Conservation (phyloP, 1,140 invertebrate genomes). For the Caenorhabditis brenneri region DNA sequence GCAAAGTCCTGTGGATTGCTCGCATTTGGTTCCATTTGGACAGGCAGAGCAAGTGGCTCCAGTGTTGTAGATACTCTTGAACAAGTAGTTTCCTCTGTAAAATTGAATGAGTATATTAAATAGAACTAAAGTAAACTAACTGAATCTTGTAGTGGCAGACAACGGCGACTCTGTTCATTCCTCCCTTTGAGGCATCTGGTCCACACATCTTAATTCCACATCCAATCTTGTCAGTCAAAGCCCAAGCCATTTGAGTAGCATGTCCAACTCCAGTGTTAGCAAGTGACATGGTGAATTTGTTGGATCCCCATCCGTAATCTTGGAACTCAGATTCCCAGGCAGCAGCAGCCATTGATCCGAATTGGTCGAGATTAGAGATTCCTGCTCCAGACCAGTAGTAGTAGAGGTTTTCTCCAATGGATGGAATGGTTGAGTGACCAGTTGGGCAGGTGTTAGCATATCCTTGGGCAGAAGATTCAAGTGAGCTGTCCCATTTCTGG, state of each 20-base stretch:
- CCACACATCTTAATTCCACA: conserved; percentile 35
- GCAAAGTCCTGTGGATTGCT: conserved; percentile 14
- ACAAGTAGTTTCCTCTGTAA: conserved; percentile 35
- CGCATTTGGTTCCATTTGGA: conserved; percentile 9
- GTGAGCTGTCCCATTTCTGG: conserved; percentile 16
- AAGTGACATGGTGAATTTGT: conserved; percentile 1
- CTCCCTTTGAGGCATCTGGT: background rate
- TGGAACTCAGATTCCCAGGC: conserved; percentile 45
- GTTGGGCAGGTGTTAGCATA: conserved; percentile 39
- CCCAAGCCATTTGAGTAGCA: conserved; percentile 50
- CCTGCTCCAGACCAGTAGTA: background rate
- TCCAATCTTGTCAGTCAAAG: conserved; percentile 14
- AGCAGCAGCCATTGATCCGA: background rate
- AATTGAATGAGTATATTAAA: background rate
- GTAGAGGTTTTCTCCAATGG: conserved; percentile 46
- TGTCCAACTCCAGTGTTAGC: conserved; percentile 40
- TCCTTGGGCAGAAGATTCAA: conserved; percentile 28
- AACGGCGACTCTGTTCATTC: background rate
- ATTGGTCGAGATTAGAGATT: background rate
- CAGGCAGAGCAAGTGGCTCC: conserved; percentile 16
- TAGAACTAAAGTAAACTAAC: background rate
- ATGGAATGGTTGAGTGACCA: background rate
- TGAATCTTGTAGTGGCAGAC: conserved; percentile 37
- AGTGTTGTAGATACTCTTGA: conserved; percentile 2
- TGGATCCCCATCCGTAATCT: conserved; percentile 35